phyloP scores from a whole-genome alignment of 2,888 invertebrate species.

The Yponomeuta malinellus region DNA sequence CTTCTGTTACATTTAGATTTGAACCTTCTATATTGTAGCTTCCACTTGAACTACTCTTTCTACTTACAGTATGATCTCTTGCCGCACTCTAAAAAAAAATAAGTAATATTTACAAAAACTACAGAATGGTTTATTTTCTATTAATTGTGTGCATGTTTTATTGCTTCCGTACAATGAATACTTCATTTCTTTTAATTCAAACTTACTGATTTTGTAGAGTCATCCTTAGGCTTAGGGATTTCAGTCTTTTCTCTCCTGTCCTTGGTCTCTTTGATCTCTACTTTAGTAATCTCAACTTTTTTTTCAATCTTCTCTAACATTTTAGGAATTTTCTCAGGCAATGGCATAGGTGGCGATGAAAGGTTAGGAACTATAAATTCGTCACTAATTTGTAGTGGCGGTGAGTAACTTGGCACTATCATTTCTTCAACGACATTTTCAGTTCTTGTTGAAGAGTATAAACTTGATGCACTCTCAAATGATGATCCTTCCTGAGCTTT shows the following conservation, averaged over 20 bases:
- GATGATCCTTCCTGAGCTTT: conserved; percentile 85
- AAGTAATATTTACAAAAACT: neutral
- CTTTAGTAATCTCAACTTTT: conserved; percentile 55
- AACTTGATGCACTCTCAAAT: conserved; percentile 90
- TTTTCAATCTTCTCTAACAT: conserved; percentile 60
- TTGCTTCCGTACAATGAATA: neutral
- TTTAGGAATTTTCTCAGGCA: conserved; percentile 55
- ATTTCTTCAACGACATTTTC: conserved; percentile 81
- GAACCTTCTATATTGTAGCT: conserved; percentile 70
- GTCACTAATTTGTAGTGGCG: conserved; percentile 71
- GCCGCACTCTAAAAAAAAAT: conserved; percentile 34
- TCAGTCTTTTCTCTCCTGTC: conserved; percentile 67
- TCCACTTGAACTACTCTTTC: conserved; percentile 71
- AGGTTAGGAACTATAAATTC: conserved; percentile 65
- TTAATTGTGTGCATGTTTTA: neutral
- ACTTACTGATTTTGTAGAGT: conserved; percentile 38
- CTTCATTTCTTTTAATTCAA: neutral
- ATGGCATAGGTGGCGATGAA: conserved; percentile 63
- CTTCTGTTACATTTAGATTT: conserved; percentile 47
- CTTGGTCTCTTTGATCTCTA: conserved; percentile 39
- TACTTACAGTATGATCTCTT: conserved; percentile 52
- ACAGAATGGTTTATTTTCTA: neutral
- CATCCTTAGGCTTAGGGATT: conserved; percentile 51
- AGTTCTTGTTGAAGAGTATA: conserved; percentile 85
- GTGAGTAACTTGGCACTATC: conserved; percentile 77